Conservation (phyloP, 2,888 invertebrate species). For the Ellobium chinense region DNA sequence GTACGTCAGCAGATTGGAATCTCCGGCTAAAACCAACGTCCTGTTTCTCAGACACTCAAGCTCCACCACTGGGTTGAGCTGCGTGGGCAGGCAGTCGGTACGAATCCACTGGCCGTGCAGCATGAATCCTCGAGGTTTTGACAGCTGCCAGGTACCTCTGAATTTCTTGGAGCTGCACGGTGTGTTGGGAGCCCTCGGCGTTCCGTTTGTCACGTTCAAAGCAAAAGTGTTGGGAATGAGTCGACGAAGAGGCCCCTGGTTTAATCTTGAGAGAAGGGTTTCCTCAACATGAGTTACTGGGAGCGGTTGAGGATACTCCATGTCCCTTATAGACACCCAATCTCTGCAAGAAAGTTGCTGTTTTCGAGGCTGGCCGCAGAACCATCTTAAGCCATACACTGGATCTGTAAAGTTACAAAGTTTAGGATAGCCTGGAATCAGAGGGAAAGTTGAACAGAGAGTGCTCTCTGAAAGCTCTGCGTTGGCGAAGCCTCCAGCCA, state of each 20-base stretch:
- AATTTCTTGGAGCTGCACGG: not conserved
- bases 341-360: not conserved
- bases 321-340: not conserved
- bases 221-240: not conserved
- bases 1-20: slow-evolving; percentile 8
- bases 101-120: not conserved
- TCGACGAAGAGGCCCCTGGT: not conserved
- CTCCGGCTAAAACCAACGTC: not conserved
- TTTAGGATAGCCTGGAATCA: slow-evolving; percentile 20
- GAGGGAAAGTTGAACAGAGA: slow-evolving; percentile 9
- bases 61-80: not conserved
- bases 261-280: not conserved
- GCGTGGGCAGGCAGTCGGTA: not conserved
- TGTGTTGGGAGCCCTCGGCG: not conserved
- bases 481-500: slow-evolving; percentile 5
- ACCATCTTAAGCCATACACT: slow-evolving; percentile 1
- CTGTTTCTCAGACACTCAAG: not conserved
- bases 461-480: not conserved
- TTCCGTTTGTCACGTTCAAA: not conserved
- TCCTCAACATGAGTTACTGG: not conserved
- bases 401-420: not conserved
- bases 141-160: not conserved
- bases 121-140: not conserved
- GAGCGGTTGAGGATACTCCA: not conserved
- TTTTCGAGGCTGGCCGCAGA: slow-evolving; percentile 19